Evolutionary conservation across 1,140 invertebrate species (phyloP), one percentile per base, ranked within the genome.

Genomic region (Diachasmimorpha longicaudata): DNA sequence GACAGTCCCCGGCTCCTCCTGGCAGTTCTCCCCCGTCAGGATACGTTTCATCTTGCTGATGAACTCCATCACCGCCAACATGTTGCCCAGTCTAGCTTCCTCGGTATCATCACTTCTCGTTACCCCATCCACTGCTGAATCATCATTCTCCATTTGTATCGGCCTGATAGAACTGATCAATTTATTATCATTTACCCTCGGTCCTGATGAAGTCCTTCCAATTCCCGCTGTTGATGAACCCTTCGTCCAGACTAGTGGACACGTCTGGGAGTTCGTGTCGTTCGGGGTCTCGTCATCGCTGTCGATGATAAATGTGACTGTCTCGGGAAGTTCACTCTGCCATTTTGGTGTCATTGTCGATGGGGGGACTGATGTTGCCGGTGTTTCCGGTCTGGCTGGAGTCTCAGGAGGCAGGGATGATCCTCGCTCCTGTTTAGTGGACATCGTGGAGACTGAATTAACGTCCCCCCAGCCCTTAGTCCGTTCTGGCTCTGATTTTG

Each of bases 11-110:
- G 68, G 10, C 10, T 75, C 55, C 19, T 63, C 23, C 11, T 71
- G 46, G 14, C 23, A 8, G 37, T 69, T 21, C 0, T 69, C 74
- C 0, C 72, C 76, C 16, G 10, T 74, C 23, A 77, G 36, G 10
- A 76, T 67, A 23, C 70, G 21, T 16, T 79, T 66, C 39, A 79
- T 39, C 16, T 79, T 74, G 39, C 63, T 42, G 13, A 79, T 74
- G 31, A 79, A 76, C 23, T 73, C 67, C 36, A 79, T 55, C 23
- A 79, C 73, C 2, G 74, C 71, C 36, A 76, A 19, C 66, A 79
- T 70, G 36, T 74, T 79, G 14, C 63, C 48, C 70, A 76, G n/a
- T 39, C 67, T 10, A 14, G 70, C 55, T 4, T 48, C 37, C 31
- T 76, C 73, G 19, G 6, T 10, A 3, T 46, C 75, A n/a, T 16